These are phyloP conservation scores for Eulemur rufifrons DNA, from an alignment of 2,113 vertebrate species.

Conservation along the genomic window DNA sequence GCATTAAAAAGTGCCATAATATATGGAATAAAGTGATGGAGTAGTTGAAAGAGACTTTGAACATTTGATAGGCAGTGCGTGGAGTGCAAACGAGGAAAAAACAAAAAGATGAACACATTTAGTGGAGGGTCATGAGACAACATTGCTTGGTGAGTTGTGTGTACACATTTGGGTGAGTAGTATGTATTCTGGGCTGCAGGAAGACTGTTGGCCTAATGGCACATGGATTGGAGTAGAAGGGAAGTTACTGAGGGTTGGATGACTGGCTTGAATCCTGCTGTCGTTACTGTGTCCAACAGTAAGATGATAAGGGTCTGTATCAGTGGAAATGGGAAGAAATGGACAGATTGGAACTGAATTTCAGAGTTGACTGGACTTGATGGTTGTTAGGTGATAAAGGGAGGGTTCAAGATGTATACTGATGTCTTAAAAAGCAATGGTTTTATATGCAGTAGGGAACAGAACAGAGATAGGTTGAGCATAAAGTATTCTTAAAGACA, in stretches of 20 bases:
- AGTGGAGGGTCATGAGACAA: background rate
- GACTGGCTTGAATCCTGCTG: background rate
- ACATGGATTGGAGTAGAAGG: background rate
- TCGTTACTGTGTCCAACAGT: background rate
- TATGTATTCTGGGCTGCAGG: background rate
- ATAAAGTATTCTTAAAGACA: background rate
- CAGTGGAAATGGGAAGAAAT: background rate
- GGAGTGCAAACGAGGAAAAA: background rate
- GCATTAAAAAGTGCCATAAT: background rate
- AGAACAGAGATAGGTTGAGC: background rate
- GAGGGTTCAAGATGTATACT: background rate
- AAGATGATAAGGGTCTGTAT: background rate
- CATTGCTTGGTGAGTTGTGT: background rate
- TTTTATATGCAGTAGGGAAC: background rate
- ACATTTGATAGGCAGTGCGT: background rate
- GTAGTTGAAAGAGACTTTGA: background rate
- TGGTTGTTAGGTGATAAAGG: background rate
- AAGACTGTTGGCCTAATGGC: background rate
- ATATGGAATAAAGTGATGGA: background rate
- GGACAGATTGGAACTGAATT: background rate
- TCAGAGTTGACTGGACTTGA: background rate
- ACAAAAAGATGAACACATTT: background rate
- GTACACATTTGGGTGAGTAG: background rate
- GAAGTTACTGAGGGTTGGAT: background rate
- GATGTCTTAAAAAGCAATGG: background rate